phyloP scores from a whole-genome alignment of 2,888 invertebrate species.

The Tachina grossa region DNA sequence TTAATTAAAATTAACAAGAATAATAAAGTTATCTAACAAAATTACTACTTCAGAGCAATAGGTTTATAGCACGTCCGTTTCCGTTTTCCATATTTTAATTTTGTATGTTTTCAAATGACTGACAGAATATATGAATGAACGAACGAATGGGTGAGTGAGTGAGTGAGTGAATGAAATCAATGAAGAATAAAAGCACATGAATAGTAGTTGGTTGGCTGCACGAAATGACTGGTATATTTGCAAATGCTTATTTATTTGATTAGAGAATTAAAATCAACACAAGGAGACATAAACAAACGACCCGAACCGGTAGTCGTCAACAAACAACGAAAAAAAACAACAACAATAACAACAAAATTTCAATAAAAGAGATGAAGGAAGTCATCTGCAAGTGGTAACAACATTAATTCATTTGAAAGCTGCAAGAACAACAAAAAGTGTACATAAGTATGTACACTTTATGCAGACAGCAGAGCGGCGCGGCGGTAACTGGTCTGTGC shows the following conservation, averaged over 20 bases:
- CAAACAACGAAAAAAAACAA: neutral
- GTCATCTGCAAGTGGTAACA: slow-evolving; percentile 59
- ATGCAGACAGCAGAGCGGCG: neutral
- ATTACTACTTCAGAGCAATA: slow-evolving; percentile 45
- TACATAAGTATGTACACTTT: neutral
- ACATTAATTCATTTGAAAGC: slow-evolving; percentile 45
- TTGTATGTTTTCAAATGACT: slow-evolving; percentile 9
- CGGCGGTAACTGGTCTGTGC: slow-evolving; percentile 32
- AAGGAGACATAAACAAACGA: slow-evolving; percentile 43
- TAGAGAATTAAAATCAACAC: slow-evolving; percentile 49
- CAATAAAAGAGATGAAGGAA: slow-evolving; percentile 36
- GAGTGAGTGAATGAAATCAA: slow-evolving; percentile 14
- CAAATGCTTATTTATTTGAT: slow-evolving; percentile 69
- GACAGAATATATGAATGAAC: neutral
- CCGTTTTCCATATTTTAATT: slow-evolving; percentile 51
- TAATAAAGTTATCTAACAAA: slow-evolving; percentile 60
- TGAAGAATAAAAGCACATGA: neutral
- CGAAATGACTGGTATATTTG: slow-evolving; percentile 46
- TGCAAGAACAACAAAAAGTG: slow-evolving; percentile 4
- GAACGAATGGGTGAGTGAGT: slow-evolving; percentile 9
- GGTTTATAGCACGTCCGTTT: slow-evolving; percentile 66
- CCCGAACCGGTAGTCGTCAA: slow-evolving; percentile 47
- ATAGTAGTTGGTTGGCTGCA: slow-evolving; percentile 16
- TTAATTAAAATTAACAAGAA: slow-evolving; percentile 60
- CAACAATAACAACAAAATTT: neutral